phyloP scores from a whole-genome alignment of 2,888 invertebrate genomes.

The Linnaemya vulpina region DNA sequence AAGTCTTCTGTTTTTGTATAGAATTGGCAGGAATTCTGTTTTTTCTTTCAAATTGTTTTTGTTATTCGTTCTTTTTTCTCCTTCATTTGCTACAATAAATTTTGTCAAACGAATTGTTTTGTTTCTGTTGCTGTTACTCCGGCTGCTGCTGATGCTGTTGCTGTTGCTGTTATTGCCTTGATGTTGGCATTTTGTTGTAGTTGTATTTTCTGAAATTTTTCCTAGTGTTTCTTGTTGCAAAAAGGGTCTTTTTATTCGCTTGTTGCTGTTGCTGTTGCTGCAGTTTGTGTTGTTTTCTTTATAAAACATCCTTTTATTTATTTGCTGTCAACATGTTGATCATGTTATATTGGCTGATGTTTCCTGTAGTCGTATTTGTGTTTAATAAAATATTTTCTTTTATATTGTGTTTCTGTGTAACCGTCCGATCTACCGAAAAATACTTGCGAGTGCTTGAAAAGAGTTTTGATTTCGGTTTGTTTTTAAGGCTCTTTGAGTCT shows the following conservation, averaged over 20 bases:
- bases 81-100: constrained; percentile 74
- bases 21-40: constrained; percentile 64
- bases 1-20: constrained; percentile 28
- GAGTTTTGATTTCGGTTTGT: constrained; percentile 20
- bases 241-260: constrained; percentile 24
- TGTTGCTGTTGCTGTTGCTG: constrained; percentile 40
- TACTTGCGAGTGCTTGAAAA: neutral
- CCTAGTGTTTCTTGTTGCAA: constrained; percentile 37
- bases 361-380: constrained; percentile 47
- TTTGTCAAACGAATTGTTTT: constrained; percentile 74
- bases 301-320: constrained; percentile 67
- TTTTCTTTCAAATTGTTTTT: neutral
- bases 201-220: constrained; percentile 49
- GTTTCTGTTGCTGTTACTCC: constrained; percentile 51
- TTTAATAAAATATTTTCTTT: neutral
- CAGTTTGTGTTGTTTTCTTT: constrained; percentile 58
- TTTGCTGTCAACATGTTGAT: constrained; percentile 65
- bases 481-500: constrained; percentile 29
- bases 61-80: constrained; percentile 54
- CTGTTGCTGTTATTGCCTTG: constrained; percentile 24
- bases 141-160: constrained; percentile 38
- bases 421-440: neutral
- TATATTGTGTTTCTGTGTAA: neutral
- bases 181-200: constrained; percentile 55
- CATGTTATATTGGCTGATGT: constrained; percentile 67